Percentiles rank a stretch among this genome's conserved stretches.
Evolutionary conservation across 1,140 invertebrate genomes (phyloP).

Genomic region (Leptopilina clavipes): DNA sequence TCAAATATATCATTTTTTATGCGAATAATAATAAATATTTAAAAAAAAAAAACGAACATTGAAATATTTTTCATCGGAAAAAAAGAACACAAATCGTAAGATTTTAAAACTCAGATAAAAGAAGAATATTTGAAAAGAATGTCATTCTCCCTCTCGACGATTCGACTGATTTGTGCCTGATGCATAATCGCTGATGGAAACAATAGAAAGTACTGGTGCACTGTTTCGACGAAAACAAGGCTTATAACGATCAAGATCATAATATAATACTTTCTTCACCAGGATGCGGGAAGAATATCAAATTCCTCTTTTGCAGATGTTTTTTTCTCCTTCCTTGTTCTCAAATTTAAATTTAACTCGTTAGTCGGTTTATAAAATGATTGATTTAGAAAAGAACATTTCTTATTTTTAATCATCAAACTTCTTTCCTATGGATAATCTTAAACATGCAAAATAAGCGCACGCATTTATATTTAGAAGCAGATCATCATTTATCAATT

Average conservation of each 20-base stretch:
- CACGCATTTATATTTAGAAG: no score
- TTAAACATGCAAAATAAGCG: no score
- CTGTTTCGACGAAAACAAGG: constrained; percentile 61
- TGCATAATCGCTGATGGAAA: constrained; percentile 51
- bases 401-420: no score
- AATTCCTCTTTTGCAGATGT: constrained; percentile 46
- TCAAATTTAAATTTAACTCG: no score
- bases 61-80: neutral
- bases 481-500: neutral
- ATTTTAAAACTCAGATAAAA: neutral
- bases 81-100: neutral
- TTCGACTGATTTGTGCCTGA: constrained; percentile 31
- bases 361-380: no score
- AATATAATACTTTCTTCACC: constrained; percentile 57
- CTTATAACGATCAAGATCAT: constrained; percentile 57
- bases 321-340: neutral
- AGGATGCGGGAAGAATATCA: constrained; percentile 67
- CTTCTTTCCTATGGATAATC: no score
- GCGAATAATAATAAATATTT: no score
- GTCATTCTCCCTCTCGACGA: constrained; percentile 35
- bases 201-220: constrained; percentile 63
- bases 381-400: no score
- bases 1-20: no score
- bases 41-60: no score
- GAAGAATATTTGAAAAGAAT: neutral